A percentile compares a stretch with the other conserved stretches of the same genome.
Conservation (phyloP, 1,140 invertebrate genomes). For the Formica exsecta region DNA sequence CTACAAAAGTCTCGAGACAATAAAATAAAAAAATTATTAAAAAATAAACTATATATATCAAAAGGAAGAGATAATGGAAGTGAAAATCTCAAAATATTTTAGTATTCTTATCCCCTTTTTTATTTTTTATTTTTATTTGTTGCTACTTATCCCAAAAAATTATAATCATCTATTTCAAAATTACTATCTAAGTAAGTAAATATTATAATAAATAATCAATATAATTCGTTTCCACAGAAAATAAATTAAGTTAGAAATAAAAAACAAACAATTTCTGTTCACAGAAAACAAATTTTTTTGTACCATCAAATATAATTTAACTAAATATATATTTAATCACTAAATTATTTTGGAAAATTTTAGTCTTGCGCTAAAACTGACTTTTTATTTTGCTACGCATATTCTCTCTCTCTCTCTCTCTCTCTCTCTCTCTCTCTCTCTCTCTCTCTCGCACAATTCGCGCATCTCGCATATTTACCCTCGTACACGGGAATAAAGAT, state of each 20-base stretch:
- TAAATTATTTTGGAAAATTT: slow-evolving; percentile 32
- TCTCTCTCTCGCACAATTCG: not conserved
- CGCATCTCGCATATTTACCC: slow-evolving; percentile 25
- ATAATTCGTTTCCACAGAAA: not conserved
- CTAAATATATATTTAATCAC: not conserved
- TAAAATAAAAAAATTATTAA: slow-evolving; percentile 9
- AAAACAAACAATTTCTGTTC: not conserved
- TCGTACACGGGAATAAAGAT: slow-evolving; percentile 38
- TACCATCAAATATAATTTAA: not conserved
- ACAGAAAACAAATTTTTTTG: not conserved
- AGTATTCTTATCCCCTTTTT: not conserved
- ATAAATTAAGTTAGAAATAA: not conserved
- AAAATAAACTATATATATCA: not conserved
- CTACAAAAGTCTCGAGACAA: not conserved
- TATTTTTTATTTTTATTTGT: not conserved
- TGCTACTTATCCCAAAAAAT: not conserved
- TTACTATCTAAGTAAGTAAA: not conserved
- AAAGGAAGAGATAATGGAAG: too few species aligned
- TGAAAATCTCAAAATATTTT: not conserved
- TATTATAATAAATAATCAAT: not conserved
- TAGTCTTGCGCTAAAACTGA: not conserved
- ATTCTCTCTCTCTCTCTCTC: not conserved
- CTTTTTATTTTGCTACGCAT: not conserved
- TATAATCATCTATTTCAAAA: not conserved
- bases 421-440: not conserved